Evolutionary conservation across 1,140 invertebrate species (phyloP), one percentile per base, ranked within the genome.

Genomic region (Zelostemma sp.): DNA sequence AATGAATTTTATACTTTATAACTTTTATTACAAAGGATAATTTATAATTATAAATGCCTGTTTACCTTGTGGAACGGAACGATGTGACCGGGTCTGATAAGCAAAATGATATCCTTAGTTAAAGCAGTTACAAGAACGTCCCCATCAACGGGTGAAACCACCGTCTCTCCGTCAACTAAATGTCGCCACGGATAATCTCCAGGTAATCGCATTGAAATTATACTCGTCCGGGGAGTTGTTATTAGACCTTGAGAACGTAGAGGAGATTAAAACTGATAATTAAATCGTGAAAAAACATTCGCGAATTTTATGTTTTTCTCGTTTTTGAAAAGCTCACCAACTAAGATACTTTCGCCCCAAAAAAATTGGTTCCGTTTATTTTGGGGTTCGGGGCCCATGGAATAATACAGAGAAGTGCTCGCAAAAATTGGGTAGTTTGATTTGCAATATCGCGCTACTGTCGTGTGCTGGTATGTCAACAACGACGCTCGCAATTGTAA

Each of bases 221-320:
- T 63, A 12, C 28, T 53, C 11, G 54, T 64, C 17, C 57, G 47
- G 1, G 71, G 61, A 15, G 60, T 19, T 15, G 68, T 73, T 1
- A 77, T 65, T 11, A 73, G 33, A 55, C 73, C 74, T 76, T 48
- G 14, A 63, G 62, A 47, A n/a, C n/a, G n/a, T n/a, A n/a, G n/a
- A n/a, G n/a, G n/a, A n/a, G n/a, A n/a, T n/a, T n/a, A n/a, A n/a
- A n/a, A n/a, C n/a, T n/a, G n/a, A n/a, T 14, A 31, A 46, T 25
- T 25, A 46, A 18, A 48, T 58, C 58, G 38, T 8, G 16, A 45
- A 45, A 17, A 3, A 18, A 45, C 19, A 12, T 45, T 17, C 12
- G 4, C 16, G 4, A 8, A 45, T 18, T 16, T 8, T 8, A 8
- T 15, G 19, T 45, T 9, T 14, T 16, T 12, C 8, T 45, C n/a